A percentile compares a stretch with the other conserved stretches of the same genome.
These are phyloP conservation scores for Stenodema calcarata DNA, from an alignment of 2,888 invertebrate species.

Conservation along the genomic window DNA sequence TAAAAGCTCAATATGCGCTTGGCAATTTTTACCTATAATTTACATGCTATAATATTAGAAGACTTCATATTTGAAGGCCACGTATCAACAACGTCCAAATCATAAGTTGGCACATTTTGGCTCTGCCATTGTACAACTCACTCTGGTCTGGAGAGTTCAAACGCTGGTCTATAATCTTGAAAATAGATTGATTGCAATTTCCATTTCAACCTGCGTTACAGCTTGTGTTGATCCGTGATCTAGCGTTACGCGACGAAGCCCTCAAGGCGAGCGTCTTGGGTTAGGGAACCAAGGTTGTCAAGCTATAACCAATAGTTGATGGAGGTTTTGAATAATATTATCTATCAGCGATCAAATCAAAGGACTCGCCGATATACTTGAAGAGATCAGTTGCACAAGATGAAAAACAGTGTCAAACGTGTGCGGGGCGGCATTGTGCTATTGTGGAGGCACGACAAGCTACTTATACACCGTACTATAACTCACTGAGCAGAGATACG, in stretches of 20 bases:
- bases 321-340: conserved; percentile 20
- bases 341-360: background rate
- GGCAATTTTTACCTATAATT: too few species aligned
- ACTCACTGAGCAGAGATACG: background rate
- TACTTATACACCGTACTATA: background rate
- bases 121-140: too few species aligned
- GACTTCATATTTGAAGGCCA: too few species aligned
- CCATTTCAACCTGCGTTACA: too few species aligned
- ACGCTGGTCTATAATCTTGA: too few species aligned
- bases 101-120: too few species aligned
- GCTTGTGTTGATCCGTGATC: too few species aligned
- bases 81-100: too few species aligned
- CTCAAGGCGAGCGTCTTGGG: conserved; percentile 24
- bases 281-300: conserved; percentile 15
- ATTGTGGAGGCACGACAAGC: background rate
- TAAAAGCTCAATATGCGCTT: too few species aligned
- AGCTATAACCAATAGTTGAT: conserved; percentile 8
- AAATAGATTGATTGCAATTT: too few species aligned
- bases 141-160: too few species aligned
- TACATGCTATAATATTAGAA: too few species aligned
- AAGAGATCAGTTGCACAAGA: background rate
- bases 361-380: background rate
- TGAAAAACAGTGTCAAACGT: background rate
- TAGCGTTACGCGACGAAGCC: background rate
- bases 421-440: background rate